These are phyloP conservation scores for Agrochola macilenta DNA, from an alignment of 2,888 invertebrate genomes.

Conservation along the genomic window DNA sequence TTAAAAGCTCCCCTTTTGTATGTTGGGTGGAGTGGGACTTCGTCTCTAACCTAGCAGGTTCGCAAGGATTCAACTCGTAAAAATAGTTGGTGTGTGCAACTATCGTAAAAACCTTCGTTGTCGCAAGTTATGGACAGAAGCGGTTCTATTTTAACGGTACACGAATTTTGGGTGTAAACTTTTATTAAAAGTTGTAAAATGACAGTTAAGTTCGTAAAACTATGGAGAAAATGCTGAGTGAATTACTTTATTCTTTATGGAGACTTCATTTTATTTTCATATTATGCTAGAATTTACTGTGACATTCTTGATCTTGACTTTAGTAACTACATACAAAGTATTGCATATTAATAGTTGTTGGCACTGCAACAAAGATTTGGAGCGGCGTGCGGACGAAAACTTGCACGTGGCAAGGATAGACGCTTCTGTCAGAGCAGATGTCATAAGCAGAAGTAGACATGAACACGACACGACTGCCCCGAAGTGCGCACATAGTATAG, in stretches of 20 bases:
- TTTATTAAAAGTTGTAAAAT: slow-evolving; percentile 37
- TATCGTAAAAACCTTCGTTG: slow-evolving; percentile 52
- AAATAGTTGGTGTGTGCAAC: slow-evolving; percentile 65
- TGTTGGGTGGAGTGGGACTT: background rate
- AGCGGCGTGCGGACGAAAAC: background rate
- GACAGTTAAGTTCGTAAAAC: slow-evolving; percentile 1
- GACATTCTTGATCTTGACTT: background rate
- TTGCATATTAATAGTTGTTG: background rate
- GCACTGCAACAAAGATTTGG: background rate
- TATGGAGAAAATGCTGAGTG: background rate
- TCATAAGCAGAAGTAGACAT: background rate
- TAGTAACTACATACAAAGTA: background rate
- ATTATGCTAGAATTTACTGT: background rate
- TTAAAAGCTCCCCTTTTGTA: too few relatives aligned
- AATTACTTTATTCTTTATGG: background rate
- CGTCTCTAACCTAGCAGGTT: background rate
- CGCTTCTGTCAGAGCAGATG: background rate
- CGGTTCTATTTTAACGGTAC: slow-evolving; percentile 20
- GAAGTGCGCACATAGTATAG: background rate
- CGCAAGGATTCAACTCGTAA: slow-evolving; percentile 66
- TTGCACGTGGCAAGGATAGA: background rate
- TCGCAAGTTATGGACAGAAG: slow-evolving; percentile 28
- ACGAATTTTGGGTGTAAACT: slow-evolving; percentile 8
- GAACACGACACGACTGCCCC: too few relatives aligned
- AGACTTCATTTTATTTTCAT: background rate